Conservation (phyloP, 2,888 invertebrate genomes). For the Achlya flavicornis region DNA sequence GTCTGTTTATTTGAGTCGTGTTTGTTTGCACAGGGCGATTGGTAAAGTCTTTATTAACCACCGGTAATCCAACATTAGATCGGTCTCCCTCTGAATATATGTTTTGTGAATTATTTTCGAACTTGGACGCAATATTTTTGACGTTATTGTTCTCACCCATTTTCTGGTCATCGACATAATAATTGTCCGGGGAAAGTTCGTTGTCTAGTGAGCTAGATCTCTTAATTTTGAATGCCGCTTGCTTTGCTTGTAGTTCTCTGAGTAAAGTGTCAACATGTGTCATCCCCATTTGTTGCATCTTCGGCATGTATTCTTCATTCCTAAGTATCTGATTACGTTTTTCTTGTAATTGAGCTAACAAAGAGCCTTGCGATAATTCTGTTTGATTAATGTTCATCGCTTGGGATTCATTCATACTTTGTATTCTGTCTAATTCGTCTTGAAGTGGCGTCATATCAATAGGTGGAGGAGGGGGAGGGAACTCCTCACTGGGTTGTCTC, state of each 20-base stretch:
- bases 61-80: constrained; percentile 71
- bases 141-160: constrained; percentile 80
- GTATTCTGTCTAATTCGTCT: constrained; percentile 83
- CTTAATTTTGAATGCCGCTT: constrained; percentile 81
- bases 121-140: constrained; percentile 91
- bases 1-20: constrained; percentile 61
- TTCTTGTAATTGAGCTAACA: constrained; percentile 86
- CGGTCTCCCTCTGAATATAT: constrained; percentile 60
- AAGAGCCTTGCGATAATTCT: constrained; percentile 69
- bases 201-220: constrained; percentile 68
- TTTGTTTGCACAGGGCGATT: constrained; percentile 73
- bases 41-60: constrained; percentile 75
- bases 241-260: constrained; percentile 91
- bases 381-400: constrained; percentile 54
- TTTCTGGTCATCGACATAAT: constrained; percentile 25
- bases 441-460: constrained; percentile 87
- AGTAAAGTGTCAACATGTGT: constrained; percentile 86
- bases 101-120: constrained; percentile 82
- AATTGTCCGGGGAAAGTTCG: constrained; percentile 54
- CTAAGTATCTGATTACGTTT: constrained; percentile 85
- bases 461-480: constrained; percentile 94
- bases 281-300: constrained; percentile 58
- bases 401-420: constrained; percentile 45
- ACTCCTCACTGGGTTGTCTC: constrained; percentile 94
- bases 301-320: constrained; percentile 64